Conservation (phyloP, 2,888 invertebrate species). For the Parnassius smintheus region DNA sequence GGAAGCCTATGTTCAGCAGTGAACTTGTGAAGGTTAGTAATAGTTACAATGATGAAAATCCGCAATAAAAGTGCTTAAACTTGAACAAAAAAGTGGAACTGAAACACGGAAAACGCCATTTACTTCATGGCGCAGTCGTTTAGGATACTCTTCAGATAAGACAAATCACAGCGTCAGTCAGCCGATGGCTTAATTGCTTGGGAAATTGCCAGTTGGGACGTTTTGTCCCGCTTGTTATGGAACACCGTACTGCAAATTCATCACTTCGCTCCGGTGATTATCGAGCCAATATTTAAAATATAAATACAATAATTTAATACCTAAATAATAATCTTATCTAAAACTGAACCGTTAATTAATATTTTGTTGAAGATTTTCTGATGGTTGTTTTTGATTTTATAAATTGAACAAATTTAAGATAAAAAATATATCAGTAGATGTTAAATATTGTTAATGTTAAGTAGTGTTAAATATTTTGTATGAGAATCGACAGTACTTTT, state of each 20-base stretch:
- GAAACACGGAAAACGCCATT: background rate
- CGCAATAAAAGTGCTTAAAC: background rate
- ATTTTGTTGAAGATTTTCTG: too few relatives aligned
- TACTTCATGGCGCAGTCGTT: slow-evolving; percentile 3
- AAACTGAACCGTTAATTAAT: too few relatives aligned
- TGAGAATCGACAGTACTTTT: too few relatives aligned
- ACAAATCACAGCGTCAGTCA: slow-evolving; percentile 31
- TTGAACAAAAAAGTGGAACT: background rate
- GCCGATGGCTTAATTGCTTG: slow-evolving; percentile 42
- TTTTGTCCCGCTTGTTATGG: slow-evolving; percentile 28
- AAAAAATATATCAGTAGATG: too few relatives aligned
- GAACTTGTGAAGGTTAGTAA: too few relatives aligned
- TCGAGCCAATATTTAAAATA: slow-evolving; percentile 7
- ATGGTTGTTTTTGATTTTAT: too few relatives aligned
- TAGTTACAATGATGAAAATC: too few relatives aligned
- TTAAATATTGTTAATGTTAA: too few relatives aligned
- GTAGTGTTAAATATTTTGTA: too few relatives aligned
- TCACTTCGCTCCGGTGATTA: slow-evolving; percentile 17
- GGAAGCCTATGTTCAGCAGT: too few relatives aligned
- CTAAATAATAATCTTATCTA: too few relatives aligned
- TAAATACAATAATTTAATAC: background rate
- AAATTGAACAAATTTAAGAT: too few relatives aligned
- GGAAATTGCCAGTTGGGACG: slow-evolving; percentile 39
- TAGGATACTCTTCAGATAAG: slow-evolving; percentile 9
- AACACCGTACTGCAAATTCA: slow-evolving; percentile 8